These are phyloP conservation scores for Gymnogyps californianus DNA, from an alignment of 2,113 vertebrate species.

Conservation along the genomic window DNA sequence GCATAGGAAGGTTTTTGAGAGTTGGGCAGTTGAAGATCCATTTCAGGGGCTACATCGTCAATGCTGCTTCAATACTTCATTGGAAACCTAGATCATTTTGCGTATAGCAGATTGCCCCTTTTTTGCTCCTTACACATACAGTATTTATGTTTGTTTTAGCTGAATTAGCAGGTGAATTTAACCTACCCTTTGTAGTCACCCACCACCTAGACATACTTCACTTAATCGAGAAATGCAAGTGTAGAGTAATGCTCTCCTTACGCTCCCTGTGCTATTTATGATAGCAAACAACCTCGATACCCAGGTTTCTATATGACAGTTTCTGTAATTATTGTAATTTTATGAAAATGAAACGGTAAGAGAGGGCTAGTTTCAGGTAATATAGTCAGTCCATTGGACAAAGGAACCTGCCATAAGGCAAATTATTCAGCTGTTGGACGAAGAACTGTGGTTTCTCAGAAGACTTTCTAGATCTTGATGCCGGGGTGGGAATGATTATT, in stretches of 20 bases:
- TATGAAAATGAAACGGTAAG: not conserved
- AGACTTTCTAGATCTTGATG: not conserved
- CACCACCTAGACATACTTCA: not conserved
- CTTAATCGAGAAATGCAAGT: not conserved
- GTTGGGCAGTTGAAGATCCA: not conserved
- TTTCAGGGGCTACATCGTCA: rapidly evolving
- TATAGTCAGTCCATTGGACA: not conserved
- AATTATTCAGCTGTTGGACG: not conserved
- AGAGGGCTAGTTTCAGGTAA: not conserved
- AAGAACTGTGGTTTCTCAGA: not conserved
- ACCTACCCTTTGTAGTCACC: not conserved
- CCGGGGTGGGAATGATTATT: not conserved
- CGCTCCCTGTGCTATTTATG: not conserved
- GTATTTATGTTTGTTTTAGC: not conserved
- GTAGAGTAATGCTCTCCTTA: not conserved
- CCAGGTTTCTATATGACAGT: not conserved
- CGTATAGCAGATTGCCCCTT: not conserved
- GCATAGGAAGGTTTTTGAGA: not conserved
- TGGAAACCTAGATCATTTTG: not conserved
- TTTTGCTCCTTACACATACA: not conserved
- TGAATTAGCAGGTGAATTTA: not conserved
- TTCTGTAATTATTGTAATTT: not conserved
- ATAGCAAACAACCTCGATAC: not conserved
- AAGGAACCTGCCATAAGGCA: not conserved
- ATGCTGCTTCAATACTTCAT: not conserved